phyloP scores from a whole-genome alignment of 1,140 invertebrate species.

The Drosophila elegans region DNA sequence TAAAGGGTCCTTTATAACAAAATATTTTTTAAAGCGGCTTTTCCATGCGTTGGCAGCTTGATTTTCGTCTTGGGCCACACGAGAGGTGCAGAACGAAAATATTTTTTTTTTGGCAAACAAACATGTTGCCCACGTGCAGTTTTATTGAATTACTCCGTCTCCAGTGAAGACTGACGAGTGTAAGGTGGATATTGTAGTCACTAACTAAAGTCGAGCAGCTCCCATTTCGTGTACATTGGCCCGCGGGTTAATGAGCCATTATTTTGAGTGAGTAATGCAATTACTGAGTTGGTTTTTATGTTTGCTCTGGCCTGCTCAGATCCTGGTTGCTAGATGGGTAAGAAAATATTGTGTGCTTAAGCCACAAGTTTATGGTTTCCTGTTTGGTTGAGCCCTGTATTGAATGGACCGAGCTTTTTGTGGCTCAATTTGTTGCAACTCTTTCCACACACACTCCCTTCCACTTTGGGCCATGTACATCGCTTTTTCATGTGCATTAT shows the following conservation, averaged over 20 bases:
- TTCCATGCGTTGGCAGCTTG: conserved; percentile 5
- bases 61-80: conserved; percentile 7
- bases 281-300: conserved; percentile 45
- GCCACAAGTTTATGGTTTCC: conserved; percentile 29
- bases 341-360: conserved; percentile 17
- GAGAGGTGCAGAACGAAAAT: neutral
- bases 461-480: conserved; percentile 3
- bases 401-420: conserved; percentile 24
- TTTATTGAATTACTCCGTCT: neutral
- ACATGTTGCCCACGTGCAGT: neutral
- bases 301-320: neutral
- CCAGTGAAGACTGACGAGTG: conserved; percentile 5
- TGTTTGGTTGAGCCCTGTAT: conserved; percentile 13
- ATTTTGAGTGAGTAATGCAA: conserved; percentile 66
- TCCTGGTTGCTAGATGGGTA: conserved; percentile 15
- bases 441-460: conserved; percentile 2
- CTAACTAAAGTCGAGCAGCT: conserved; percentile 34
- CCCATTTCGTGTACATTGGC: conserved; percentile 10
- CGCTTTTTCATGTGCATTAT: conserved; percentile 29
- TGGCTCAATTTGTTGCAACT: conserved; percentile 32
- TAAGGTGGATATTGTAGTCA: conserved; percentile 9
- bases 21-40: conserved; percentile 16
- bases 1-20: conserved; percentile 11
- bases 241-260: conserved; percentile 53
- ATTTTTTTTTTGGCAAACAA: conserved; percentile 5